Evolutionary conservation across 2,888 invertebrate genomes (phyloP).

Genomic region (Branchipolynoe longqiensis): DNA sequence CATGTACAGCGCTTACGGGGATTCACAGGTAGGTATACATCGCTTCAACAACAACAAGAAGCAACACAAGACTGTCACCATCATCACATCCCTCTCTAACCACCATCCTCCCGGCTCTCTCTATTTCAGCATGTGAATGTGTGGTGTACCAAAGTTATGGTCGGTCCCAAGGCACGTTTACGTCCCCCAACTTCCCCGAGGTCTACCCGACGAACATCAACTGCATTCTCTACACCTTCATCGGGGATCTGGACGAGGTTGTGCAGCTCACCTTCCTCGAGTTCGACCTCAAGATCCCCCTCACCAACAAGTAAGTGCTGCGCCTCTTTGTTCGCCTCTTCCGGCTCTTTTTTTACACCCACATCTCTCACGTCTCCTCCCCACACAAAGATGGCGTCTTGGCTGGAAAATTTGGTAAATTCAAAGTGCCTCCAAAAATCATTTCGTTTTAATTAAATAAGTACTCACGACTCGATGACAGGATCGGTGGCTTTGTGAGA

Average conservation of each 20-base stretch:
- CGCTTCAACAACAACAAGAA: neutral
- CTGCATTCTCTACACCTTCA: conserved; percentile 92
- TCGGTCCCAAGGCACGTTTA: conserved; percentile 91
- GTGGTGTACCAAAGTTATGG: conserved; percentile 90
- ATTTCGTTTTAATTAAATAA: too few relatives aligned
- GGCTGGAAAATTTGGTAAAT: too few relatives aligned
- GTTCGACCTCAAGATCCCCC: conserved; percentile 88
- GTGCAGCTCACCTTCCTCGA: conserved; percentile 91
- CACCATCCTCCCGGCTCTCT: too few relatives aligned
- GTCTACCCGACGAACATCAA: conserved; percentile 88
- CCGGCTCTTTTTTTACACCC: neutral
- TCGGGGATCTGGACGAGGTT: conserved; percentile 89
- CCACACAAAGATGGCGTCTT: too few relatives aligned
- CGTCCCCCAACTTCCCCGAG: conserved; percentile 91
- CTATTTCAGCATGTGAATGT: conserved; percentile 92
- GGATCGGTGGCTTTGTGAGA: too few relatives aligned
- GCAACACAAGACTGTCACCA: neutral
- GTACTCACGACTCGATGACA: too few relatives aligned
- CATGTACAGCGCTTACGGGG: neutral
- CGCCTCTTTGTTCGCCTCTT: too few relatives aligned
- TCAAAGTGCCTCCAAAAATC: too few relatives aligned
- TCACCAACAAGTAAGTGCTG: conserved; percentile 59
- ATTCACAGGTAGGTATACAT: conserved; percentile 4
- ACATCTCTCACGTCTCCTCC: too few relatives aligned
- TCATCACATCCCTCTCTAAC: neutral